Percentiles rank a stretch among this genome's conserved stretches.
Conservation (phyloP, 2,888 invertebrate genomes). For the Mesorhabditis belari region DNA sequence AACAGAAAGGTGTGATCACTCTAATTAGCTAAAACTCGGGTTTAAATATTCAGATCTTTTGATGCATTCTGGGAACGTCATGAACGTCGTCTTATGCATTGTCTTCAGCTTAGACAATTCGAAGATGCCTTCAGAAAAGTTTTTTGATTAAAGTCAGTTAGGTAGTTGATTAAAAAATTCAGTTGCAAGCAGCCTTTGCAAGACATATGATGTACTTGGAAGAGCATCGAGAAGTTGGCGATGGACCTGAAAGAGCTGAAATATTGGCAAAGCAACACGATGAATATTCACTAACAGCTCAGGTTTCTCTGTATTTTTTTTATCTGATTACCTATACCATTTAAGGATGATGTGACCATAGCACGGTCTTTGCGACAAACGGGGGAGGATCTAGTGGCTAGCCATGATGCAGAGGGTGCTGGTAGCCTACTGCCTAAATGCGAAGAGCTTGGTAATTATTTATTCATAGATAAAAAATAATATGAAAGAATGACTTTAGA, state of each 20-base stretch:
- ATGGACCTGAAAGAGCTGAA: constrained; percentile 52
- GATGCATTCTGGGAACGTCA: constrained; percentile 90
- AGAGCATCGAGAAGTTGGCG: constrained; percentile 54
- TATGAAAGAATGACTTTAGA: no score
- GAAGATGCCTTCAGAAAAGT: constrained; percentile 84
- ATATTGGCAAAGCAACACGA: constrained; percentile 54
- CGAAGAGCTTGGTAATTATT: no score
- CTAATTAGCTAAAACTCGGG: no score
- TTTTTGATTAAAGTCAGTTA: constrained; percentile 9
- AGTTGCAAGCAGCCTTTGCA: constrained; percentile 56
- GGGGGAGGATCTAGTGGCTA: constrained; percentile 68
- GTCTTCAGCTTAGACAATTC: constrained; percentile 81
- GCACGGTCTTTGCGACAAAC: constrained; percentile 71
- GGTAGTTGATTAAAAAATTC: constrained; percentile 13
- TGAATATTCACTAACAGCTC: constrained; percentile 53
- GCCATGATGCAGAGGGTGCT: constrained; percentile 55
- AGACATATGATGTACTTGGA: constrained; percentile 55
- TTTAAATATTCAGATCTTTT: constrained; percentile 85
- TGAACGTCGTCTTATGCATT: constrained; percentile 79
- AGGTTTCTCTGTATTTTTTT: constrained; percentile 50
- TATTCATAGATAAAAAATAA: no score
- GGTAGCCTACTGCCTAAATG: constrained; percentile 93
- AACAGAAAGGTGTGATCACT: no score
- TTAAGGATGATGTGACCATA: constrained; percentile 70
- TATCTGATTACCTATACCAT: no score